phyloP scores from a whole-genome alignment of 2,797 vertebrate genomes.

The Gambelia wislizenii region DNA sequence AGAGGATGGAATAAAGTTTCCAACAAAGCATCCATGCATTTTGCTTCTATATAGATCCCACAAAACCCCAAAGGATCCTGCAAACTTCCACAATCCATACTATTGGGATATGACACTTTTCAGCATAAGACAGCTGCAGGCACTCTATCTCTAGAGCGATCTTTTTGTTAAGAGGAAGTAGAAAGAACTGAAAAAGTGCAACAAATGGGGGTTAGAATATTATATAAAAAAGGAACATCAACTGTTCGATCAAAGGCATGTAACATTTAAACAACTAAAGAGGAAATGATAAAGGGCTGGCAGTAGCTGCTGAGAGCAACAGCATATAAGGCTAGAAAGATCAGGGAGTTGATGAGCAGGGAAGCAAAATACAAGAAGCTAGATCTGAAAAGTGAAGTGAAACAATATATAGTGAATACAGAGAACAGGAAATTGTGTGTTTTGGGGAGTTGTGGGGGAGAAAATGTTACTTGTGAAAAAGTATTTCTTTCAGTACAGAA shows the following conservation, averaged over 20 bases:
- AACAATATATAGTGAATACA: constrained; percentile 53
- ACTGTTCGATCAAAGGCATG: constrained; percentile 67
- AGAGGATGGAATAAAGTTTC: constrained; percentile 61
- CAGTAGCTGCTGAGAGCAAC: constrained; percentile 58
- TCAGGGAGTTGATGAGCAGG: constrained; percentile 68
- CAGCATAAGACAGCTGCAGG: constrained; percentile 69
- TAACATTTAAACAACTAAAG: constrained; percentile 67
- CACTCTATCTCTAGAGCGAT: constrained; percentile 74
- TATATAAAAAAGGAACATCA: constrained; percentile 72
- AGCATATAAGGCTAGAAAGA: constrained; percentile 59
- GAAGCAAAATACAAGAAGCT: constrained; percentile 42
- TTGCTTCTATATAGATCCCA: constrained; percentile 71
- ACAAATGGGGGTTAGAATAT: constrained; percentile 76
- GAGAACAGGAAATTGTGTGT: constrained; percentile 44
- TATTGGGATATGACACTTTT: constrained; percentile 70
- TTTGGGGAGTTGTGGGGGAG: constrained; percentile 5
- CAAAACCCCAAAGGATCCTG: constrained; percentile 70
- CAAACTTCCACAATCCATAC: constrained; percentile 68
- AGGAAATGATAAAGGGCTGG: constrained; percentile 69
- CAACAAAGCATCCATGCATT: constrained; percentile 61
- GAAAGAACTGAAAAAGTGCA: constrained; percentile 74
- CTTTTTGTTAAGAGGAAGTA: constrained; percentile 78
- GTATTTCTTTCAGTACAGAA: constrained; percentile 23
- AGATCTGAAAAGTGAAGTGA: constrained; percentile 59
- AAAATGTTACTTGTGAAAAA: constrained; percentile 44